Base-by-base conservation (phyloP, 2,113 vertebrate species). In the Manacus vitellinus region DNA sequence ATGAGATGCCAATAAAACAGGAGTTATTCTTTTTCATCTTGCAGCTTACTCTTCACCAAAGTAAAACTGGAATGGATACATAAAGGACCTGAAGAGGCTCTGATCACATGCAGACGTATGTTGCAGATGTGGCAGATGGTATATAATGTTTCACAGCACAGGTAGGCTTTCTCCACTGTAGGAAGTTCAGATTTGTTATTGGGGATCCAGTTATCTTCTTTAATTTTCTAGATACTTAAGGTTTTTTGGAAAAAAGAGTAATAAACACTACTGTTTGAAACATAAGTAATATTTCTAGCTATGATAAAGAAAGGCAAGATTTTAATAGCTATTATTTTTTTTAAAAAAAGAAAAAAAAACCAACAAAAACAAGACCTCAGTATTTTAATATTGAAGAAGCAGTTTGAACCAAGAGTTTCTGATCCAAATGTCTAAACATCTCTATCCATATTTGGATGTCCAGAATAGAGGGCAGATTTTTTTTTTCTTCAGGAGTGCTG, bases 31-130 rank as follows among this genome's bases (percentile, higher is more conserved):
- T 68, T 95, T 77, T 94, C 49, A 79, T 92, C 54, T 86, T 71
- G 13, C 96, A 99, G 99, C 97, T 97, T 99, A 95, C 97, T 99
- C 91, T 99, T 99, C 97, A 99, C 99, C 55, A 99, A 99, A 97
- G 98, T 99, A 76, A 99, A 99, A 97, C 98, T 99, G 88, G 98
- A 99, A 89, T 98, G 99, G 97, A 94, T 97, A 11, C 97, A 99
- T 63, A 98, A 98, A 84, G 99, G 99, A 81, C 98, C 99, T 0
- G 98, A 99, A 84, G 98, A 98, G 72, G 99, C 99, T 59, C 98
- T 99, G 31, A 98, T 98, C 97, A 99, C 99, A 24, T 99, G 99
- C 92, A 98, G 98, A 59, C 98, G 98, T 51, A 99, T 99, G 99
- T 95, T 99, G 94, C 98, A 97, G 43, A 93, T 98, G 55, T 99